Conservation (phyloP, 2,797 vertebrate species). For the Enteromius anoplus region DNA sequence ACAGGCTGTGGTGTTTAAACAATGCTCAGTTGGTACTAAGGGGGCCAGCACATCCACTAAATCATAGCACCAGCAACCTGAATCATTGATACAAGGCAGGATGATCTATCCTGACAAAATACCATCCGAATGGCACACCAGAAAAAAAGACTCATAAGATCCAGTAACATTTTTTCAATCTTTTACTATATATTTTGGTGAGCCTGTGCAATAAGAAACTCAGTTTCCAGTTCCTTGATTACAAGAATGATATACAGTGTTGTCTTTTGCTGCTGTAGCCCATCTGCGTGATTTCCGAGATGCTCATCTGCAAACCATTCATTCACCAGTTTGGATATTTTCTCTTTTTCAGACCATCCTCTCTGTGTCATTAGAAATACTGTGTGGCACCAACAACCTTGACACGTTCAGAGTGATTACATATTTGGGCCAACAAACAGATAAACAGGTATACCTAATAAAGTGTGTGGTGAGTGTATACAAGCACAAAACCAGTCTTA, state of each 20-base stretch:
- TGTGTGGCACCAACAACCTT: too few relatives aligned
- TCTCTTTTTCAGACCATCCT: neutral
- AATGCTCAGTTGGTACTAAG: neutral
- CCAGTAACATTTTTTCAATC: neutral
- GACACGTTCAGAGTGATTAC: too few relatives aligned
- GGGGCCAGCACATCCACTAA: neutral
- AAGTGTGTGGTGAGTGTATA: neutral
- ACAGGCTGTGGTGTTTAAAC: neutral
- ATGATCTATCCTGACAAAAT: neutral
- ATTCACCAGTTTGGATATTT: neutral
- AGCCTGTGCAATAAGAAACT: neutral
- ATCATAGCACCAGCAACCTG: neutral
- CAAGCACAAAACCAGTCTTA: too few relatives aligned
- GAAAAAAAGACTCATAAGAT: neutral
- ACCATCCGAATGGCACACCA: neutral
- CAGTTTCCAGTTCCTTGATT: neutral
- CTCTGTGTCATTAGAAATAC: neutral
- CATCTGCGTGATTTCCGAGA: neutral
- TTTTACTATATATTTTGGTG: neutral
- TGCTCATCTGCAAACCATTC: neutral
- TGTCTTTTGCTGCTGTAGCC: neutral
- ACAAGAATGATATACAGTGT: neutral
- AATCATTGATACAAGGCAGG: neutral
- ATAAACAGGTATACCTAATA: too few relatives aligned
- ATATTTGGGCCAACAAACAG: too few relatives aligned